Evolutionary conservation across 2,113 vertebrate species (phyloP).

Genomic region (Gyps fulvus): DNA sequence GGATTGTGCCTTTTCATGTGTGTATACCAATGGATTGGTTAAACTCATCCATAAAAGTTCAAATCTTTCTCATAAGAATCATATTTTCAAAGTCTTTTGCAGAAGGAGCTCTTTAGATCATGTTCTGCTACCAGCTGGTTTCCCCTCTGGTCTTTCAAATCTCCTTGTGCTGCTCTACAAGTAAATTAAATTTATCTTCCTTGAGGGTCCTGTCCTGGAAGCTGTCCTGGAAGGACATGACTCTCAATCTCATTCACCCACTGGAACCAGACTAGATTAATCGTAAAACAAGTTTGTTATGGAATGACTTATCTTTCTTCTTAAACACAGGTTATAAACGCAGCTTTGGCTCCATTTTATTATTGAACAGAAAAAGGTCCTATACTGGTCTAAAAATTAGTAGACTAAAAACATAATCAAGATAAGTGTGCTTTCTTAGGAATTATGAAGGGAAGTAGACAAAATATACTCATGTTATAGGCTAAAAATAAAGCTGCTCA

Average conservation of each 20-base stretch:
- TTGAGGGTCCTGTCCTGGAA: background rate
- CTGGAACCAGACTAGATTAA: slow-evolving; percentile 11
- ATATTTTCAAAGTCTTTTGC: background rate
- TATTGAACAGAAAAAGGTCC: background rate
- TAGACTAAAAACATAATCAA: background rate
- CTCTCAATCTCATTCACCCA: background rate
- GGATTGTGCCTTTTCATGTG: background rate
- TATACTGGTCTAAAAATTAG: background rate
- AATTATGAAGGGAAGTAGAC: background rate
- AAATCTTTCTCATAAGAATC: background rate
- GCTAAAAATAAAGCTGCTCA: background rate
- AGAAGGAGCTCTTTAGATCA: background rate
- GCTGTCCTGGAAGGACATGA: background rate
- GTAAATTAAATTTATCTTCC: slow-evolving; percentile 12
- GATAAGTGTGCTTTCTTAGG: background rate
- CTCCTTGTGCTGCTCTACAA: background rate
- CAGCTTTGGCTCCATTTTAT: background rate
- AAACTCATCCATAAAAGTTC: background rate
- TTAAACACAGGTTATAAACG: slow-evolving; percentile 43
- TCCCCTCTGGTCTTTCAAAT: background rate
- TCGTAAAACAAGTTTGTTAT: slow-evolving; percentile 6
- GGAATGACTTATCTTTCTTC: background rate
- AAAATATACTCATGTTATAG: background rate
- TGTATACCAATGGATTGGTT: background rate
- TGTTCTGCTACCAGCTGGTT: background rate